Evolutionary conservation across 1,140 invertebrate genomes (phyloP), one percentile per base, ranked within the genome.

Genomic region (Euschistus heros): DNA sequence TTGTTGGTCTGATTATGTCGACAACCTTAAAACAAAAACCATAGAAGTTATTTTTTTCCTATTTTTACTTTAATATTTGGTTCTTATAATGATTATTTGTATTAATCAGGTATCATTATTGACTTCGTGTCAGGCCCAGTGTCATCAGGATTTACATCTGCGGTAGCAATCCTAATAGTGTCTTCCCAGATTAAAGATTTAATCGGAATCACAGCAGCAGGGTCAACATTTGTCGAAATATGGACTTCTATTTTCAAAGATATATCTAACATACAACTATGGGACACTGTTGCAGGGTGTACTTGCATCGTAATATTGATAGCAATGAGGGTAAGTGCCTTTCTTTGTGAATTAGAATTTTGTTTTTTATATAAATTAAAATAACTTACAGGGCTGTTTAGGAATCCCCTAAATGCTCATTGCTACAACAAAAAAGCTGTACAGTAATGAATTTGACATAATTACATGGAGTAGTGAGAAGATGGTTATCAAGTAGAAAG

Each of bases 51-150:
- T 30, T 2, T 4, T 30, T 4, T 4, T 2, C 7, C 2, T 30
- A 30, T 30, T 30, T 30, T 30, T 30, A 30, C 2, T 30, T 30
- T 30, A 30, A 30, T 30, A 30, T 4, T 30, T 30, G 3, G 2
- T 57, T 17, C 13, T 24, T 13, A 64, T 64, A 24, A 30, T 61
- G 27, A 30, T 68, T 67, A 68, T 68, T 5, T 69, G n/a, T 62
- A 62, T 47, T 59, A 73, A 75, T 24, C 74, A 89, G 91, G 93
- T 54, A 94, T 96, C 74, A 78, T 97, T 33, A 89, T 96, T 60
- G 91, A 95, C 76, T 97, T 94, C 75, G 91, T 97, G 0, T 94
- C 91, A 0, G 88, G 89, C 5, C 91, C 93, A 0, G 93, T 96
- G 0, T 92, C 92, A 15, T 92, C 88, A 14, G 91, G 92, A 17